Evolutionary conservation across 2,888 invertebrate genomes (phyloP).

Genomic region (Drosophila nigricruria): DNA sequence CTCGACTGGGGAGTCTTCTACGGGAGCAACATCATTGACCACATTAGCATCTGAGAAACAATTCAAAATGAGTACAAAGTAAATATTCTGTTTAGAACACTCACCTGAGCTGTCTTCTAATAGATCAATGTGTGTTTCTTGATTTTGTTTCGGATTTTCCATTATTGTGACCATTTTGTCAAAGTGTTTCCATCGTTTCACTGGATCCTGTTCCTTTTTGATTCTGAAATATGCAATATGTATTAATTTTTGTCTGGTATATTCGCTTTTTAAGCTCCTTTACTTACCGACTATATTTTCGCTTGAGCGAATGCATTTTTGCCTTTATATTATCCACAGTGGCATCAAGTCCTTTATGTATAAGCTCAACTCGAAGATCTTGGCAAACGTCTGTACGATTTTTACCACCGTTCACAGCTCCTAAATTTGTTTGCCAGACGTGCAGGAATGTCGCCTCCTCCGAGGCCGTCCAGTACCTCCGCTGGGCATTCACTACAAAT

Average conservation of each 20-base stretch:
- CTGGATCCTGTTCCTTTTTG: background rate
- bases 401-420: background rate
- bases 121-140: background rate
- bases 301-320: conserved; percentile 43
- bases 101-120: conserved; percentile 21
- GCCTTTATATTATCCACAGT: conserved; percentile 5
- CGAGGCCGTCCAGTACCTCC: conserved; percentile 20
- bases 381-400: background rate
- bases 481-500: conserved; percentile 18
- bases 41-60: conserved; percentile 12
- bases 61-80: background rate
- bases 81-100: background rate
- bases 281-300: conserved; percentile 36
- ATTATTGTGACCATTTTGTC: conserved; percentile 20
- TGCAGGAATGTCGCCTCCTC: conserved; percentile 29
- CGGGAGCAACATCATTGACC: conserved; percentile 10
- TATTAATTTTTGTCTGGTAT: background rate
- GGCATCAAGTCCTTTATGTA: conserved; percentile 25
- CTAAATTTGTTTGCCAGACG: conserved; percentile 28
- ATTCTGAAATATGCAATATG: conserved; percentile 1
- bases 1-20: background rate
- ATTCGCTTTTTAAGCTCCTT: background rate
- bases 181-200: conserved; percentile 17
- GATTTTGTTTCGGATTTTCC: background rate
- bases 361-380: conserved; percentile 21